Evolutionary conservation across 2,888 invertebrate species (phyloP).

Genomic region (Thecocarcelia acutangulata): DNA sequence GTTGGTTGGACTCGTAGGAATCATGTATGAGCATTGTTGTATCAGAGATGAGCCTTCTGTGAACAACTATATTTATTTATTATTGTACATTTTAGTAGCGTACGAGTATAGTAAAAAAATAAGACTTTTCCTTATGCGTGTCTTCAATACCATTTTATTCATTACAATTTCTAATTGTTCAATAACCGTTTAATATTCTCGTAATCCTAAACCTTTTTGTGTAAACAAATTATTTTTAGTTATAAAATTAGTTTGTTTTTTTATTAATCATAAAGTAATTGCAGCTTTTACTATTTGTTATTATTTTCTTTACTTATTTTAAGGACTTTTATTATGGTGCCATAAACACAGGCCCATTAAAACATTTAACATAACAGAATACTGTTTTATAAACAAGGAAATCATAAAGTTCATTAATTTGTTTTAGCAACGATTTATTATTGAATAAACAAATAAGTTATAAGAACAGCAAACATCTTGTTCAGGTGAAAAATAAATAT

Average conservation of each 20-base stretch:
- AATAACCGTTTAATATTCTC: constrained; percentile 24
- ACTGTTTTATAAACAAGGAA: constrained; percentile 26
- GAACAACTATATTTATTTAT: too few species aligned
- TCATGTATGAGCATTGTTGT: too few species aligned
- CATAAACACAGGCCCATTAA: constrained; percentile 55
- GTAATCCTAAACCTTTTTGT: not conserved
- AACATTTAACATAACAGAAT: constrained; percentile 16
- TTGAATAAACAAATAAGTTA: constrained; percentile 6
- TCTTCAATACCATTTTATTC: not conserved
- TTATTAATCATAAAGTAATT: constrained; percentile 51
- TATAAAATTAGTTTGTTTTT: constrained; percentile 24
- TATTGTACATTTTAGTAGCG: too few species aligned
- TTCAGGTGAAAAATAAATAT: too few species aligned
- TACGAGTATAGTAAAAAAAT: too few species aligned
- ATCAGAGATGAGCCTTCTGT: too few species aligned
- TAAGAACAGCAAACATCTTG: not conserved
- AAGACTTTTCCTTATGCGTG: not conserved
- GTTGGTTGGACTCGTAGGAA: too few species aligned
- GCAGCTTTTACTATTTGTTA: constrained; percentile 23
- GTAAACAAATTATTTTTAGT: constrained; percentile 29
- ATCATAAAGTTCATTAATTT: constrained; percentile 25
- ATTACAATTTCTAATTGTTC: not conserved
- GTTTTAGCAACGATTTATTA: constrained; percentile 27
- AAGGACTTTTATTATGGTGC: constrained; percentile 47
- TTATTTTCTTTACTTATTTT: constrained; percentile 43